Evolutionary conservation across 1,140 invertebrate species (phyloP), one percentile per base, ranked within the genome.

Genomic region (Nautilus pompilius): DNA sequence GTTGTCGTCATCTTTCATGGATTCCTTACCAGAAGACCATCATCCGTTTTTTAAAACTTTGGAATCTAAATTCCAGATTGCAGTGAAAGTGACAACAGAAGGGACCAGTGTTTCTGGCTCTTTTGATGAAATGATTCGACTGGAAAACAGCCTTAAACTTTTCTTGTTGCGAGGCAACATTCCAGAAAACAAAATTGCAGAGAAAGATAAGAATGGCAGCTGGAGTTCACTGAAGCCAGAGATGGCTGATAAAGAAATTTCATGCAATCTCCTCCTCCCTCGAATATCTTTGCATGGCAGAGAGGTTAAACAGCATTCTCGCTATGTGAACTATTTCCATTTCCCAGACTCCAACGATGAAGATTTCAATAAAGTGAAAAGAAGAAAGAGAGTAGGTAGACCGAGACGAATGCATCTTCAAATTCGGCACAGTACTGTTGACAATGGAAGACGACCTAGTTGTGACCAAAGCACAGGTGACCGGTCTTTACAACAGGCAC

Each of bases 31-130:
- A 8, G 20, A 53, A 24, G 17, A 53, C 17, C 26, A 53, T 53
- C n/a, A 17, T 17, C 6, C 49, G 29, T 53, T 53, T 53, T 24
- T 53, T 20, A 17, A 53, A 15, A 53, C 5, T 53, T 24, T 53
- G 13, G 24, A 53, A 28, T 5, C 49, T 8, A 53, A 53, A 5
- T 53, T 28, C 24, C 26, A 53, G 4, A 24, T 57, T n/a, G 34
- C 55, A 33, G 55, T 57, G n/a, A 57, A 57, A 22, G 30, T 57
- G 30, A 57, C 30, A 4, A 57, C 55, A 6, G 29, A 33, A 2
- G 30, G 34, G 34, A n/a, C 30, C 5, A 34, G 55, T 57, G 34
- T 41, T 13, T 41, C 55, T 0, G 55, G 34, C 6, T 41, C 30
- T 5, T 33, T 57, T 24, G 17, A 17, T 5, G 55, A n/a, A 5